These are phyloP conservation scores for Heterochromis multidens DNA, from an alignment of 2,113 vertebrate species.

Conservation along the genomic window DNA sequence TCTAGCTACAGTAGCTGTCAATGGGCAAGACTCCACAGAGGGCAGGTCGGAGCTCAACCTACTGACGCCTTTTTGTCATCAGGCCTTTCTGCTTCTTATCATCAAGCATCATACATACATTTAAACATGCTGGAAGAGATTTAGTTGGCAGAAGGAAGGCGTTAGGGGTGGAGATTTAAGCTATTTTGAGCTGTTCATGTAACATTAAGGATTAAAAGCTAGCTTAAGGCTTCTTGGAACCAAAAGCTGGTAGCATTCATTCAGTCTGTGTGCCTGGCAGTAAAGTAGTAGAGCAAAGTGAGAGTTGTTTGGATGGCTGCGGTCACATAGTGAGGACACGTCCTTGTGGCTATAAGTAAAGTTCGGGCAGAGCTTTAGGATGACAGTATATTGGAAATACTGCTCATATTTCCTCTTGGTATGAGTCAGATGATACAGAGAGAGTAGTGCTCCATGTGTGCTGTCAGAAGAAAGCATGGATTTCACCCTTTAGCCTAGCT, in stretches of 20 bases:
- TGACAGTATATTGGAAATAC: constrained; percentile 20
- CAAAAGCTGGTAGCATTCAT: constrained; percentile 24
- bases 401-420: constrained; percentile 17
- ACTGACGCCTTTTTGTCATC: constrained; percentile 23
- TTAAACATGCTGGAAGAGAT: constrained; percentile 25
- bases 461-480: not conserved
- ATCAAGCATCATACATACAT: constrained; percentile 21
- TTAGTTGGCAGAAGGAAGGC: constrained; percentile 11
- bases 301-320: not conserved
- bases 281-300: not conserved
- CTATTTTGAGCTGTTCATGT: constrained; percentile 63
- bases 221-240: constrained; percentile 54
- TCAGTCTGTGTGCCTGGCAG: constrained; percentile 3
- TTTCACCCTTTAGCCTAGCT: constrained; percentile 20
- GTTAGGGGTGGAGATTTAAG: constrained; percentile 38
- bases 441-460: not conserved
- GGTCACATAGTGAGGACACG: constrained; percentile 16
- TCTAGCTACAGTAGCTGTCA: not conserved
- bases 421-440: constrained; percentile 49
- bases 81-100: constrained; percentile 3
- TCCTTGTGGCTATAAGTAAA: constrained; percentile 4
- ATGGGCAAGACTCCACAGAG: constrained; percentile 5
- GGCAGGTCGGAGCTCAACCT: constrained; percentile 40
- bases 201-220: constrained; percentile 65
- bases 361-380: constrained; percentile 16